A percentile compares a stretch with the other conserved stretches of the same genome.
These are phyloP conservation scores for Gadus macrocephalus DNA, from an alignment of 2,113 vertebrate genomes.

Conservation along the genomic window DNA sequence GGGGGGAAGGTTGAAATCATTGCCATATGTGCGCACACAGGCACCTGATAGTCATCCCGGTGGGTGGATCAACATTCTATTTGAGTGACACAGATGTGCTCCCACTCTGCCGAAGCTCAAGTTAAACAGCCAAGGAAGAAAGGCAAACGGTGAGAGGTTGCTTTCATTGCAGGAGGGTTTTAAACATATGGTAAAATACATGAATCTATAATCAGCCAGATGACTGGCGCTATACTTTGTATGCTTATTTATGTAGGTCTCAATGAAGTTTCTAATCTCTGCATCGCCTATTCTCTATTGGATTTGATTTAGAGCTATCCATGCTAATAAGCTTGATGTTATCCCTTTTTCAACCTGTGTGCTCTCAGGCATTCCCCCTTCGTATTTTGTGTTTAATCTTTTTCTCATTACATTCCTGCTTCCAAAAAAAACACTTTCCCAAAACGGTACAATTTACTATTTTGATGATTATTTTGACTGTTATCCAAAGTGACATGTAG, in stretches of 20 bases:
- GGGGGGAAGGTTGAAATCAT: constrained; percentile 38
- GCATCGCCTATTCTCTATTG: constrained; percentile 8
- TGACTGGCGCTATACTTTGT: constrained; percentile 38
- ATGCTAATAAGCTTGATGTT: constrained; percentile 12
- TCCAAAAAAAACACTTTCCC: constrained; percentile 26
- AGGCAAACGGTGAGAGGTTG: constrained; percentile 41
- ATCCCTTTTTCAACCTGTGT: not conserved
- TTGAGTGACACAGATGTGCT: constrained; percentile 59
- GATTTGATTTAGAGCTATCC: constrained; percentile 8
- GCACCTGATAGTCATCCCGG: constrained; percentile 69
- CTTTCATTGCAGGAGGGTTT: constrained; percentile 57
- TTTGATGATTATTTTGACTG: no score
- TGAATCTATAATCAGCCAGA: constrained; percentile 51
- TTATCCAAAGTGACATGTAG: no score
- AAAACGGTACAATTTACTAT: not conserved
- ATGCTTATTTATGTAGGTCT: constrained; percentile 3
- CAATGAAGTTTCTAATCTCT: constrained; percentile 24
- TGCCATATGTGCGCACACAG: constrained; percentile 64
- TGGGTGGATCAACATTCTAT: constrained; percentile 68
- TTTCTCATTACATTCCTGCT: constrained; percentile 13
- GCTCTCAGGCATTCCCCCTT: constrained; percentile 4
- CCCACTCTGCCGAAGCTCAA: constrained; percentile 46
- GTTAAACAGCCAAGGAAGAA: constrained; percentile 35
- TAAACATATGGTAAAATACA: constrained; percentile 33
- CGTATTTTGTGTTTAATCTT: not conserved